phyloP scores from a whole-genome alignment of 23 tunicate species.

The Styela plicata region DNA sequence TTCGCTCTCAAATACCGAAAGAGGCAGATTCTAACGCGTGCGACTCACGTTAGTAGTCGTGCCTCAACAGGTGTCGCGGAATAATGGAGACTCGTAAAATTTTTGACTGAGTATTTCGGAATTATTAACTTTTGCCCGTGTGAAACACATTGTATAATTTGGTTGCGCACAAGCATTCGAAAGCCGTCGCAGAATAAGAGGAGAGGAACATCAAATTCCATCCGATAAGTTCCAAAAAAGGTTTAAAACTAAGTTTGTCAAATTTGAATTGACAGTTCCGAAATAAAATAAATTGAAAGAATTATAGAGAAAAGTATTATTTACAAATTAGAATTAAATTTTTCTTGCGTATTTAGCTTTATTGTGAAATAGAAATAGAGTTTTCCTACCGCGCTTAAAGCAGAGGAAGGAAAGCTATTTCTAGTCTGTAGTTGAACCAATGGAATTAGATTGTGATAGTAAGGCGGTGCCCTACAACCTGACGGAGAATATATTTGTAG shows the following conservation, averaged over 20 bases:
- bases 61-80: neutral
- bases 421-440: conserved; percentile 1
- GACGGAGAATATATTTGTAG: conserved; percentile 10
- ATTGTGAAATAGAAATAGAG: no score
- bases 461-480: conserved; percentile 9
- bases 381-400: neutral
- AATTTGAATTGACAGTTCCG: no score
- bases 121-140: neutral
- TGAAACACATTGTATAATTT: neutral
- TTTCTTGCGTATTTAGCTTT: no score
- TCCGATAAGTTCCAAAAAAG: no score
- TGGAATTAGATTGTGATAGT: conserved; percentile 18
- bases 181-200: no score
- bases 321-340: no score
- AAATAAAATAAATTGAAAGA: no score
- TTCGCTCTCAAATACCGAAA: neutral
- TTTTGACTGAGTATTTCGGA: neutral
- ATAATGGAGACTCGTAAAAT: neutral
- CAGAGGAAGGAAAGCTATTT: neutral
- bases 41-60: neutral
- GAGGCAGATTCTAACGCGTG: neutral
- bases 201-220: no score
- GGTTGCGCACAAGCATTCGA: neutral
- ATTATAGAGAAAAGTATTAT: no score
- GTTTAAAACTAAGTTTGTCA: no score